Base-by-base conservation (phyloP, 2,888 invertebrate species). In the Caenorhabditis afra region DNA sequence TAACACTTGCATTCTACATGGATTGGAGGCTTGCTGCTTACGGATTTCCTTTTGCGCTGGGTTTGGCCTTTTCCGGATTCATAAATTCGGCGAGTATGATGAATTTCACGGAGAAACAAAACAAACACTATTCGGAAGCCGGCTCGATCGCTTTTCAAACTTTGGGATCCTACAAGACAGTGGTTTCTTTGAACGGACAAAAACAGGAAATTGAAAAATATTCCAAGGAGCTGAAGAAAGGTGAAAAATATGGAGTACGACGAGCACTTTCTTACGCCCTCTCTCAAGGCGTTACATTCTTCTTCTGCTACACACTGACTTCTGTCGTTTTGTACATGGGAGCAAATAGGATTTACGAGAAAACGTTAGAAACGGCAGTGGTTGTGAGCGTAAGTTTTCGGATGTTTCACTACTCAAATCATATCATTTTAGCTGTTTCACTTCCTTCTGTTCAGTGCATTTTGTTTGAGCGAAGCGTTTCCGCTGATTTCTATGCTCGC, bases 231-330 rank as follows among this genome's bases (percentile, higher is more conserved):
- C 62, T 88, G 23, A 78, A 81, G 23, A 79, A 20, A 0, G 86
- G 85, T 23, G 84, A 81, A 44, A 73, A 50, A 16, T 68, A 81
- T 35, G 90, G 89, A 20, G 67, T 83, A 11, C 66, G 59, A 50
- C 79, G 85, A 71, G 82, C 89, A 0, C 65, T 87, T 14, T 83
- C 87, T 16, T 79, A 86, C 14, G 91, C 90, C 0, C 39, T 88
- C 14, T 90, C 91, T 0, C 84, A 90, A 11, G 90, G 89, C 0
- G 67, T 86, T 53, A 87, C 88, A 3, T 87, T 90, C 55, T 70
- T 91, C 8, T 81, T 88, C 29, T 87, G 90, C 79, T 91, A 90
- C 71, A 22, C 84, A 4, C 84, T 90, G 14, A 91, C 87, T 65
- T 52, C 73, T 14, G 70, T 87, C 3, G 81, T 81, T 14, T 82